A percentile compares a stretch with the other conserved stretches of the same genome.
Conservation (phyloP, 1,140 invertebrate genomes). For the Achatina immaculata region DNA sequence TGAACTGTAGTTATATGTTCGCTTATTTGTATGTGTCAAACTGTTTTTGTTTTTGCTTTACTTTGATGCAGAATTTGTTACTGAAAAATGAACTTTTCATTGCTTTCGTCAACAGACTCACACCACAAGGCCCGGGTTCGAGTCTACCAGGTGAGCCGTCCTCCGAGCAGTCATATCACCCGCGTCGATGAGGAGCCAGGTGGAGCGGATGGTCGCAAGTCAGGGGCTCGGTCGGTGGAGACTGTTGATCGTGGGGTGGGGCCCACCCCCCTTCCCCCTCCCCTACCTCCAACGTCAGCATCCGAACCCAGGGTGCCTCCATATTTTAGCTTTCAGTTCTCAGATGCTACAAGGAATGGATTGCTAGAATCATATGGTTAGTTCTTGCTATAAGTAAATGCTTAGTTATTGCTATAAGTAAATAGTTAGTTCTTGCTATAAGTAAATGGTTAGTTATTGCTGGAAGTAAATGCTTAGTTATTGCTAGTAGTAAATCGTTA, state of each 20-base stretch:
- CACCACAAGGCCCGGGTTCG: slow-evolving; percentile 48
- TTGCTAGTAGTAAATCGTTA: too few species aligned
- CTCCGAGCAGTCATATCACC: slow-evolving; percentile 56
- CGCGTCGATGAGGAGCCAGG: slow-evolving; percentile 61
- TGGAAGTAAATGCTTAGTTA: too few species aligned
- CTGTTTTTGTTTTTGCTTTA: too few species aligned
- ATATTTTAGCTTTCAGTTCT: slow-evolving; percentile 53
- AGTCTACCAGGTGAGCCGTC: slow-evolving; percentile 48
- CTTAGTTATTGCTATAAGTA: slow-evolving; percentile 57
- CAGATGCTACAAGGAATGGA: slow-evolving; percentile 58
- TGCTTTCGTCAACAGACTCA: slow-evolving; percentile 48
- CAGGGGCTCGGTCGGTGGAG: slow-evolving; percentile 49
- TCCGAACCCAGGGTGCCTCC: slow-evolving; percentile 46
- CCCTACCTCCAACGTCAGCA: slow-evolving; percentile 40
- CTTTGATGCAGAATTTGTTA: too few species aligned
- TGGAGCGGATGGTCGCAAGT: slow-evolving; percentile 44
- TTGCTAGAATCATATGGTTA: slow-evolving; percentile 61
- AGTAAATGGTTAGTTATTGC: too few species aligned
- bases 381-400: slow-evolving; percentile 25
- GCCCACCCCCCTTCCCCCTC: slow-evolving; percentile 60
- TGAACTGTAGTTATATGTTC: too few species aligned
- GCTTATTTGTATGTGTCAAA: too few species aligned
- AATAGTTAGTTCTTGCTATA: slow-evolving; percentile 51
- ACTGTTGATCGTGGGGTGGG: slow-evolving; percentile 63
- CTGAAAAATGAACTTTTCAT: too few species aligned